Conservation (phyloP, 2,113 vertebrate species). For the Pygoscelis adeliae region DNA sequence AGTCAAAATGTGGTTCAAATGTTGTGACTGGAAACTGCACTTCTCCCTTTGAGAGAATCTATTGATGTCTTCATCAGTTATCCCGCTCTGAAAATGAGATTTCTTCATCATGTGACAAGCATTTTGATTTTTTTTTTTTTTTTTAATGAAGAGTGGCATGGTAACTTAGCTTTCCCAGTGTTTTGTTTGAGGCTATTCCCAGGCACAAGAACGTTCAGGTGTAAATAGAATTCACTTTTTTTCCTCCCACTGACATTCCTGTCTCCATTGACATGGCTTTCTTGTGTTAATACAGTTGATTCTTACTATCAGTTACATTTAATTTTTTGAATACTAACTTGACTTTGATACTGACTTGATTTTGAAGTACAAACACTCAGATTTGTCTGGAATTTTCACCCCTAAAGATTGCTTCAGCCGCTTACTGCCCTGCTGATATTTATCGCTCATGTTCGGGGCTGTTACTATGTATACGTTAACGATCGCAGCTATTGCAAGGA, state of each 20-base stretch:
- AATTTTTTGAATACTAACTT: not conserved
- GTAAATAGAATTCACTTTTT: not conserved
- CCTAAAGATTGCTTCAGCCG: not conserved
- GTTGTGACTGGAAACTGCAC: not conserved
- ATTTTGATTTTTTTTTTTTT: not conserved
- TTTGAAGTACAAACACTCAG: not conserved
- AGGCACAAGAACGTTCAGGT: not conserved
- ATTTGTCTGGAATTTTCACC: not conserved
- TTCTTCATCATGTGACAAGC: not conserved
- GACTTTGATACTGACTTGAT: not conserved
- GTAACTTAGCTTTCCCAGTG: not conserved
- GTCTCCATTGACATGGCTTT: not conserved
- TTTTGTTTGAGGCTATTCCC: not conserved
- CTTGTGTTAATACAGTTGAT: not conserved
- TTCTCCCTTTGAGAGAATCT: not conserved
- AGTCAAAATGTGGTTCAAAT: not conserved
- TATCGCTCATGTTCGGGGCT: accelerated
- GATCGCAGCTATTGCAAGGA: too few species aligned
- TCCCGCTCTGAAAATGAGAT: not conserved
- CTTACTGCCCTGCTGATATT: not conserved
- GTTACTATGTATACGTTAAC: accelerated
- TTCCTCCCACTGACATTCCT: not conserved
- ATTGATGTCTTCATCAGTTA: not conserved
- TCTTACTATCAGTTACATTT: not conserved
- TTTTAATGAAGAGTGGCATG: not conserved